phyloP scores from a whole-genome alignment of 2,113 vertebrate species.

The Cathartes aura region DNA sequence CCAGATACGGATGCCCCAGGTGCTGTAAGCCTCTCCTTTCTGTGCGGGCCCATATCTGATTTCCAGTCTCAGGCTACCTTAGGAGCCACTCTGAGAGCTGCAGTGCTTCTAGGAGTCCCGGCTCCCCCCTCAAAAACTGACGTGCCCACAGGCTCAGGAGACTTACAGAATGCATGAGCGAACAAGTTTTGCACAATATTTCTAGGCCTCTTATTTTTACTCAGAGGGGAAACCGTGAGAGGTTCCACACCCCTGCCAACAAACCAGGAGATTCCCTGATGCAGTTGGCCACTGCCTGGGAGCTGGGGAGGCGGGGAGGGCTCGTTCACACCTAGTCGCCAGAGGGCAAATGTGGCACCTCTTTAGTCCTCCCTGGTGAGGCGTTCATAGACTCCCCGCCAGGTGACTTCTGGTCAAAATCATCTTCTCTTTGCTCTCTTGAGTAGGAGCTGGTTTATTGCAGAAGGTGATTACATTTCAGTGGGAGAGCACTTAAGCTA shows the following conservation, averaged over 20 bases:
- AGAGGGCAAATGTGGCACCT: not conserved
- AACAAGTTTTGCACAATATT: not conserved
- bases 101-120: rapidly evolving
- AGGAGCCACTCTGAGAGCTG: not conserved
- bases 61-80: not conserved
- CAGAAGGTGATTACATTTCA: constrained; percentile 16
- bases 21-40: not conserved
- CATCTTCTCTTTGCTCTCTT: not conserved
- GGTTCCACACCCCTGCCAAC: not conserved
- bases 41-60: not conserved
- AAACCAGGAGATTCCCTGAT: not conserved
- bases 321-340: not conserved
- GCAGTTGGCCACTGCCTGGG: not conserved
- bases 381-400: not conserved
- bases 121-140: not conserved
- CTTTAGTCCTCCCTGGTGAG: not conserved
- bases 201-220: not conserved
- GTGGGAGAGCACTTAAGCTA: constrained; percentile 53
- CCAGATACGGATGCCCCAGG: not conserved
- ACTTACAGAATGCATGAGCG: not conserved
- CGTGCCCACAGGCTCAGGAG: not conserved
- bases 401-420: not conserved
- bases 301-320: rapidly evolving
- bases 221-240: not conserved
- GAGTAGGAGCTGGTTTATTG: not conserved